These are phyloP conservation scores for Hydrozoanthus gracilis DNA, from an alignment of 92 coral and sea anemone genomes.

Conservation along the genomic window DNA sequence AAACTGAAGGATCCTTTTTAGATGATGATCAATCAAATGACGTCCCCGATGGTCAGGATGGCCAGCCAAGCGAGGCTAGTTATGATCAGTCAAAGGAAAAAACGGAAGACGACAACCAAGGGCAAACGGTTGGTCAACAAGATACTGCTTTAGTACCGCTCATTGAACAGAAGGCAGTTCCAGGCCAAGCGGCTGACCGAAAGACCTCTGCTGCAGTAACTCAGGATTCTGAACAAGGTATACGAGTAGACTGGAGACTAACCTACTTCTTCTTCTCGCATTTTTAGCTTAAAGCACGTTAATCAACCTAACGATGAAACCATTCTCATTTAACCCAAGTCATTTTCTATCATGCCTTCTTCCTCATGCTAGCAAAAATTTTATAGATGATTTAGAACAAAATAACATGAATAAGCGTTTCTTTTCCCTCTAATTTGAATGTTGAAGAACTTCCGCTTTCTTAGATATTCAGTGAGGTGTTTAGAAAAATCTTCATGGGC, in stretches of 20 bases:
- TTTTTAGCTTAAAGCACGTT: too few species aligned
- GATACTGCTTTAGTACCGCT: constrained; percentile 15
- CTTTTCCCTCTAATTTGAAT: too few species aligned
- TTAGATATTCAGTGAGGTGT: too few species aligned
- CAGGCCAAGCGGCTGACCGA: background rate
- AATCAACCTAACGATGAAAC: too few species aligned
- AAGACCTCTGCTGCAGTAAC: constrained; percentile 15
- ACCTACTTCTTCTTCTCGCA: too few species aligned
- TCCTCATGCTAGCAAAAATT: too few species aligned
- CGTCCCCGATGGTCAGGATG: background rate
- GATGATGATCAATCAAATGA: background rate
- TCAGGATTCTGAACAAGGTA: constrained; percentile 34
- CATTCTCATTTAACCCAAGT: too few species aligned
- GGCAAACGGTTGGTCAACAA: background rate
- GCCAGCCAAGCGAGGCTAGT: background rate
- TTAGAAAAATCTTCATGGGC: too few species aligned
- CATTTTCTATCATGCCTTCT: too few species aligned
- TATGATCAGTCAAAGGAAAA: background rate
- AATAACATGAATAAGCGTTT: too few species aligned
- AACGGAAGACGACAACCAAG: background rate
- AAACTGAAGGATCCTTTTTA: background rate
- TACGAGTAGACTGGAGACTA: background rate
- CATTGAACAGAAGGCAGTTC: background rate
- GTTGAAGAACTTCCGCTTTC: too few species aligned
- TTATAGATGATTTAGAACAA: too few species aligned